phyloP scores from a whole-genome alignment of 2,113 vertebrate genomes.

The Scalopus aquaticus region DNA sequence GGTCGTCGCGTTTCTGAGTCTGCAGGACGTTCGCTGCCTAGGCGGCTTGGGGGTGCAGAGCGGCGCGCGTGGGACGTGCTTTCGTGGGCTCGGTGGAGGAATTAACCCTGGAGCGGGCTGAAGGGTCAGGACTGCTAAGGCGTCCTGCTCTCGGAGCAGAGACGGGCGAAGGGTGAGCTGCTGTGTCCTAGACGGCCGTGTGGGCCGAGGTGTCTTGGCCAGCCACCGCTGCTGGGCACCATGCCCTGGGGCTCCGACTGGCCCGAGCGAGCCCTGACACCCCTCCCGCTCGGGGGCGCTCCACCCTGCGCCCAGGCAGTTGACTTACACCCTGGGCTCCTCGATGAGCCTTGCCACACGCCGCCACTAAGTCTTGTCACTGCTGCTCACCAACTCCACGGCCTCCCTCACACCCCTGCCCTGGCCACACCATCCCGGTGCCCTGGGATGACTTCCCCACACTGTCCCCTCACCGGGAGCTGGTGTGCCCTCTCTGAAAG shows the following conservation, averaged over 20 bases:
- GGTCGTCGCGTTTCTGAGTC: too few species aligned
- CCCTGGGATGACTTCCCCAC: not conserved
- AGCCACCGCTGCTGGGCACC: not conserved
- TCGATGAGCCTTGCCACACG: not conserved
- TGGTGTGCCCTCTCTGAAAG: not conserved
- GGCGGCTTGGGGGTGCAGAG: too few species aligned
- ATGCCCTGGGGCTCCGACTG: too few species aligned
- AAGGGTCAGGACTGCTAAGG: not conserved
- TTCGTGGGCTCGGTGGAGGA: not conserved
- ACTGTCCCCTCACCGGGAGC: not conserved
- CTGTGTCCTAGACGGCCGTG: not conserved
- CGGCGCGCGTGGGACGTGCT: too few species aligned
- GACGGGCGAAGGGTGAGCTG: too few species aligned
- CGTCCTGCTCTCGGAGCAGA: not conserved
- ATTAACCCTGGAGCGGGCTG: too few species aligned
- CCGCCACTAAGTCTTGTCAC: not conserved
- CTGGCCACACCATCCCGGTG: not conserved
- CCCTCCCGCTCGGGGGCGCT: too few species aligned
- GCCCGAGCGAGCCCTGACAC: too few species aligned
- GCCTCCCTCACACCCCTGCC: not conserved
- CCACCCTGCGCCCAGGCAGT: not conserved
- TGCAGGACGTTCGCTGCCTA: too few species aligned
- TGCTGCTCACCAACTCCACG: not conserved
- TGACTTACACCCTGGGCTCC: not conserved
- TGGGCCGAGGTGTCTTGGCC: too few species aligned